Conservation (phyloP, 2,797 vertebrate genomes). For the Girardinus metallicus region DNA sequence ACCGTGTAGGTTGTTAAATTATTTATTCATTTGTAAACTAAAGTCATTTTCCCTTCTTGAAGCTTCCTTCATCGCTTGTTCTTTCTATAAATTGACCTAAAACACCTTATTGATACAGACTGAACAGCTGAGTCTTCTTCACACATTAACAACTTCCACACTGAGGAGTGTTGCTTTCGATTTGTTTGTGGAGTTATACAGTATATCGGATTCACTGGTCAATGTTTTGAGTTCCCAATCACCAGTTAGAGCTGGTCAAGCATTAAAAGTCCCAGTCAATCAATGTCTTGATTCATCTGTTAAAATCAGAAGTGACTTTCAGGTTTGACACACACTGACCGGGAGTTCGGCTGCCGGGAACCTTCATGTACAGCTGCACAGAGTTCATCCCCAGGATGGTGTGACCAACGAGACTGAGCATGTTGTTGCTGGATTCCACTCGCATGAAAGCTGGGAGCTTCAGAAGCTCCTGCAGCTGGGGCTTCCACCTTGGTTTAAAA, state of each 20-base stretch:
- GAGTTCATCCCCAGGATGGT: slow-evolving; percentile 99
- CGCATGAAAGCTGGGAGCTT: slow-evolving; percentile 98
- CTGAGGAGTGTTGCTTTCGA: background rate
- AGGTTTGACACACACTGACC: slow-evolving; percentile 73
- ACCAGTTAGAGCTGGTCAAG: background rate
- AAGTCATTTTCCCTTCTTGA: background rate
- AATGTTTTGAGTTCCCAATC: background rate
- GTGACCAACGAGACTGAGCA: slow-evolving; percentile 96
- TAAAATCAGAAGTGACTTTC: background rate
- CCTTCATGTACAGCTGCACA: slow-evolving; percentile 99
- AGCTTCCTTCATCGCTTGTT: background rate
- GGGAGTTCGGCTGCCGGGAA: slow-evolving; percentile 96
- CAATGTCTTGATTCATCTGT: background rate
- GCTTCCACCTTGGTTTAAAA: slow-evolving; percentile 88
- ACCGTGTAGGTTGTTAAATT: background rate
- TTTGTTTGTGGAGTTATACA: background rate
- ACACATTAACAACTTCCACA: background rate
- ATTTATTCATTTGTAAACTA: background rate
- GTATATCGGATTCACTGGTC: background rate
- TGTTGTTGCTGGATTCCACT: slow-evolving; percentile 97
- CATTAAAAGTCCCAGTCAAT: background rate
- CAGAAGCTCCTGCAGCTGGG: slow-evolving; percentile 96
- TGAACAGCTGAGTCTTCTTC: background rate
- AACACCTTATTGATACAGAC: background rate
- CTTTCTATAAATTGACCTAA: background rate